A percentile compares a stretch with the other conserved stretches of the same genome.
Evolutionary conservation across 2,113 vertebrate species (phyloP).

Genomic region (Saiga tatarica): DNA sequence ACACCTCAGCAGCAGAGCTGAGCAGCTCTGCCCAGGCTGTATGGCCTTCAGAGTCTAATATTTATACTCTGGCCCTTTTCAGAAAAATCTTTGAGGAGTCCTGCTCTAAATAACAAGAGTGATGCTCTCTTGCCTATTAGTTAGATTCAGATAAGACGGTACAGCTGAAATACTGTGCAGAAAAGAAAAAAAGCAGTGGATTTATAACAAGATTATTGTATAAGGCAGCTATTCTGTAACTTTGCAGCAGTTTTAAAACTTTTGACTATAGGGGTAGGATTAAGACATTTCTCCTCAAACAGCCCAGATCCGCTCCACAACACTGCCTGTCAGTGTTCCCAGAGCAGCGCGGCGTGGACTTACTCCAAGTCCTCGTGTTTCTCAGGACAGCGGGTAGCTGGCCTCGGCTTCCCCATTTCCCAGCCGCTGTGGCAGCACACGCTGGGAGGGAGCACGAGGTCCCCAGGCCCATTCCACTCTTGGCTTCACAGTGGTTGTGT

Average conservation of each 20-base stretch:
- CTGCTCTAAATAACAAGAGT: background rate
- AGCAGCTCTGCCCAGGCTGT: background rate
- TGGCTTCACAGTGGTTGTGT: background rate
- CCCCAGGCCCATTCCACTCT: background rate
- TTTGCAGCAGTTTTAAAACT: background rate
- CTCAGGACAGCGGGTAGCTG: background rate
- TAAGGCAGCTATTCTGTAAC: background rate
- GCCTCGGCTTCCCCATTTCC: background rate
- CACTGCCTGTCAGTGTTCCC: background rate
- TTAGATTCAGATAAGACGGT: background rate
- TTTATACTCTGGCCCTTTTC: background rate
- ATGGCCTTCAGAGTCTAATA: background rate
- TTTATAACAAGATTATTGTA: background rate
- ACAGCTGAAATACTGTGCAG: background rate
- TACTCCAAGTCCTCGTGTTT: background rate
- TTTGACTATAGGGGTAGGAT: background rate
- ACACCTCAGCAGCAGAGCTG: rapidly evolving
- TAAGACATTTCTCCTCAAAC: rapidly evolving
- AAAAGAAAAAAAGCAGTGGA: background rate
- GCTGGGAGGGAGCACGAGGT: background rate
- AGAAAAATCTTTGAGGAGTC: background rate
- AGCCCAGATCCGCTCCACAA: background rate
- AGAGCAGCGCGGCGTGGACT: rapidly evolving
- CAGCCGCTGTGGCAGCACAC: rapidly evolving
- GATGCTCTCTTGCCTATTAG: background rate